Percentiles rank a stretch among this genome's conserved stretches.
Conservation (phyloP, 2,888 invertebrate genomes). For the Apeira syringaria region DNA sequence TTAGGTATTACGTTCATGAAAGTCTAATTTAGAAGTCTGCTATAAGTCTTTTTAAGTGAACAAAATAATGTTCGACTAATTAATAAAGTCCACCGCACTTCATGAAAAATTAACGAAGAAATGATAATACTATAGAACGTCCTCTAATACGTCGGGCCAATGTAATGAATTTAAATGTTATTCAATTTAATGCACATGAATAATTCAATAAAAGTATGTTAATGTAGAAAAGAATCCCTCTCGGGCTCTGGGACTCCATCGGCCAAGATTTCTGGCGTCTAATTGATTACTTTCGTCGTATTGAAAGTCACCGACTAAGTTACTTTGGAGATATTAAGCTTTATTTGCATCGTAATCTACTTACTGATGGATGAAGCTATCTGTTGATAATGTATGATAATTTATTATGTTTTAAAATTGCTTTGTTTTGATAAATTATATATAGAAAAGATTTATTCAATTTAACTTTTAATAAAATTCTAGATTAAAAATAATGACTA, state of each 20-base stretch:
- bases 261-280: conserved; percentile 55
- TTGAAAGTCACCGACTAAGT: conserved; percentile 24
- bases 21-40: too few relatives aligned
- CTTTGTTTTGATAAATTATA: too few relatives aligned
- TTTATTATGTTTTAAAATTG: too few relatives aligned
- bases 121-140: conserved; percentile 34
- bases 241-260: conserved; percentile 39
- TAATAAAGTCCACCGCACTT: conserved; percentile 3
- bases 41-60: too few relatives aligned
- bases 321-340: conserved; percentile 12
- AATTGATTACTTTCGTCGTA: conserved; percentile 61
- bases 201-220: conserved; percentile 72
- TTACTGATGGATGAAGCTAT: conserved; percentile 6
- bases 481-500: too few relatives aligned
- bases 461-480: too few relatives aligned
- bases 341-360: conserved; percentile 10
- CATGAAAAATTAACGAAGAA: conserved; percentile 37
- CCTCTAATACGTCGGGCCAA: conserved; percentile 40
- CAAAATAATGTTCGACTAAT: too few relatives aligned
- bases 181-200: conserved; percentile 79
- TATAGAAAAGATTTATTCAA: too few relatives aligned
- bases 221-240: conserved; percentile 69
- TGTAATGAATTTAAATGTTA: conserved; percentile 76
- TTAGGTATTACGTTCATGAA: too few relatives aligned
- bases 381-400: conserved; percentile 10